Conservation (phyloP, 2,113 vertebrate genomes). For the Istiophorus platypterus region DNA sequence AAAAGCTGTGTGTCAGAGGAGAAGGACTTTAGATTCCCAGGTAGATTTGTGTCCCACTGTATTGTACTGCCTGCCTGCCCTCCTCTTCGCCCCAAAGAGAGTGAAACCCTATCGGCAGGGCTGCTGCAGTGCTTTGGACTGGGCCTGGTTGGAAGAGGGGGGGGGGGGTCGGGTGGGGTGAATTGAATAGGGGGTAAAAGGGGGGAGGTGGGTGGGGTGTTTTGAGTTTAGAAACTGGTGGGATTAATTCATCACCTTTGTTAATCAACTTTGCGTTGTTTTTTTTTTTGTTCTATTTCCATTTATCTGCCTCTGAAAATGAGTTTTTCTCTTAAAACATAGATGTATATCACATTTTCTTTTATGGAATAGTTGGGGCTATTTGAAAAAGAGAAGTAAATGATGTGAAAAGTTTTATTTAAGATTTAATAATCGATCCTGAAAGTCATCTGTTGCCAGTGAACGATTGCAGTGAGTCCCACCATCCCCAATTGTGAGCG, state of each 20-base stretch:
- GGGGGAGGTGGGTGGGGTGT: constrained; percentile 56
- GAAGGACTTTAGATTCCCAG: constrained; percentile 57
- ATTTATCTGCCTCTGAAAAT: too few relatives aligned
- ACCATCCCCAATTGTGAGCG: not conserved
- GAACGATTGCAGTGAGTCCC: not conserved
- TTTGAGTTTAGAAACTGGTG: constrained; percentile 73
- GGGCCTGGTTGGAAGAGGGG: constrained; percentile 27
- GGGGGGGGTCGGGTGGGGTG: constrained; percentile 31
- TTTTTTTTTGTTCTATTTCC: too few relatives aligned
- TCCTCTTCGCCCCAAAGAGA: constrained; percentile 72
- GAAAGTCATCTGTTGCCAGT: not conserved
- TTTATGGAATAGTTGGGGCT: too few relatives aligned
- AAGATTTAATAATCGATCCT: not conserved
- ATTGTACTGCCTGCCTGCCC: constrained; percentile 63
- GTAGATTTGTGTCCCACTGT: constrained; percentile 59
- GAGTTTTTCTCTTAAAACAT: too few relatives aligned
- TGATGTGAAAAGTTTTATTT: too few relatives aligned
- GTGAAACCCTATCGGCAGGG: constrained; percentile 77
- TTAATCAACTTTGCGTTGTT: too few relatives aligned
- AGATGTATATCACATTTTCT: too few relatives aligned
- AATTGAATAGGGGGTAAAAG: constrained; percentile 33
- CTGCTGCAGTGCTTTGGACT: constrained; percentile 61
- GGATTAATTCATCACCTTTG: not conserved
- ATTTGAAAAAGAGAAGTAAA: too few relatives aligned
- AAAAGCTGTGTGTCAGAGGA: constrained; percentile 30